Evolutionary conservation across 2,113 vertebrate genomes (phyloP).

Genomic region (Amia ocellicauda): DNA sequence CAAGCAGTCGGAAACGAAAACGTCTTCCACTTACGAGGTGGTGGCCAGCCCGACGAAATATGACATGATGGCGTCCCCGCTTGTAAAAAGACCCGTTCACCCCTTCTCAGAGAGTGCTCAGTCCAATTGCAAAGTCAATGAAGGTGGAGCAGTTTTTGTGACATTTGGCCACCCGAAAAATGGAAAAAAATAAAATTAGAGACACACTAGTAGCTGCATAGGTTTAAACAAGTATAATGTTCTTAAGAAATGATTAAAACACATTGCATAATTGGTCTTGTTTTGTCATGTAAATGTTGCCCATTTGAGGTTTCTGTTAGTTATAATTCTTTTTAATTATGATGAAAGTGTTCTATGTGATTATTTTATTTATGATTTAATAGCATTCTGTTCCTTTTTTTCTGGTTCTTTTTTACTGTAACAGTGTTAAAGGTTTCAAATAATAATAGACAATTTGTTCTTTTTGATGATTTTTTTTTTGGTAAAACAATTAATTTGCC

Average conservation of each 20-base stretch:
- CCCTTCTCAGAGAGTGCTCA: slow-evolving; percentile 45
- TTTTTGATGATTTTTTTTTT: too few relatives aligned
- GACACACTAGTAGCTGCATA: neutral
- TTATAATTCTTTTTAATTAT: neutral
- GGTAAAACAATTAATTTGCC: too few relatives aligned
- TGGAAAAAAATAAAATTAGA: neutral
- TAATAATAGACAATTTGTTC: too few relatives aligned
- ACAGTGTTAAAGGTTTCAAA: slow-evolving; percentile 30
- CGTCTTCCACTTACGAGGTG: slow-evolving; percentile 35
- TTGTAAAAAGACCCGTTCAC: slow-evolving; percentile 55
- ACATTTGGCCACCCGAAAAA: slow-evolving; percentile 33
- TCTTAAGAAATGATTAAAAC: neutral
- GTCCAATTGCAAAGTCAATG: slow-evolving; percentile 38
- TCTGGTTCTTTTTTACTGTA: slow-evolving; percentile 49
- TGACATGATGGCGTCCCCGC: slow-evolving; percentile 57
- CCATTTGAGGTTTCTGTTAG: neutral
- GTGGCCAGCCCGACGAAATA: slow-evolving; percentile 43
- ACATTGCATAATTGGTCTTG: neutral
- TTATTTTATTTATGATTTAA: slow-evolving; percentile 21
- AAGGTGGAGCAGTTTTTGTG: slow-evolving; percentile 46
- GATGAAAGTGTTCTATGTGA: neutral
- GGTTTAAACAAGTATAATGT: neutral
- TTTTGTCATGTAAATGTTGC: neutral
- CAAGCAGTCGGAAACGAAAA: slow-evolving; percentile 60
- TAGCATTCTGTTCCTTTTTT: slow-evolving; percentile 7